A percentile compares a stretch with the other conserved stretches of the same genome.
These are phyloP conservation scores for Australoheros scitulus DNA, from an alignment of 2,113 vertebrate genomes.

Conservation along the genomic window DNA sequence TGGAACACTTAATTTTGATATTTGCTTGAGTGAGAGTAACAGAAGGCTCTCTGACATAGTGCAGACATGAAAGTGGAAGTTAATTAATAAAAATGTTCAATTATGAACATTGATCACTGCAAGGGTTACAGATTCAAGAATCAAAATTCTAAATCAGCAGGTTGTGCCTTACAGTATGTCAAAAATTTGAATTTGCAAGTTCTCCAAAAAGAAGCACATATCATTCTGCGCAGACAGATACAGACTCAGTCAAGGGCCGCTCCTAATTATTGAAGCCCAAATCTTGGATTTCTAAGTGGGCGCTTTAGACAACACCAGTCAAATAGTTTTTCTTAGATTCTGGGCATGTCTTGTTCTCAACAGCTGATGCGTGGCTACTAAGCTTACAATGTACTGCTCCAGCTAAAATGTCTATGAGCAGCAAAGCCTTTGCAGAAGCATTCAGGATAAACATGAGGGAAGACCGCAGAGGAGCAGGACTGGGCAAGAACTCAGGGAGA, in stretches of 20 bases:
- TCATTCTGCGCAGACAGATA: slow-evolving; percentile 25
- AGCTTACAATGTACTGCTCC: neutral
- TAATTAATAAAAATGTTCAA: neutral
- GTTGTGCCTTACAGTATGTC: neutral
- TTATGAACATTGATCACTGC: neutral
- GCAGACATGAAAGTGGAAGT: neutral
- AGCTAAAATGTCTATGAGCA: neutral
- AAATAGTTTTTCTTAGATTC: neutral
- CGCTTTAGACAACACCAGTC: slow-evolving; percentile 1
- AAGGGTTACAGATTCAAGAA: neutral
- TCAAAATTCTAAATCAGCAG: neutral
- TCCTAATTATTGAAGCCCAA: slow-evolving; percentile 20
- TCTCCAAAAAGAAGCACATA: slow-evolving; percentile 21
- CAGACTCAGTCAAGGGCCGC: slow-evolving; percentile 11
- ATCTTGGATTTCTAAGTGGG: slow-evolving; percentile 13
- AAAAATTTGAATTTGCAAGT: neutral
- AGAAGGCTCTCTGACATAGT: neutral
- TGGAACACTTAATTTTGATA: neutral
- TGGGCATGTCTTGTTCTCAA: slow-evolving; percentile 5
- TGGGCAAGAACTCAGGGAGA: slow-evolving; percentile 6
- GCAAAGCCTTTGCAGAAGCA: slow-evolving; percentile 9
- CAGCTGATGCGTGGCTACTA: neutral
- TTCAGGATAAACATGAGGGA: slow-evolving; percentile 13
- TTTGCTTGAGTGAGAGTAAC: neutral
- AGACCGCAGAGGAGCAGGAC: slow-evolving; percentile 21